phyloP scores from a whole-genome alignment of 2,797 vertebrate species.

The Kryptopterus vitreolus region DNA sequence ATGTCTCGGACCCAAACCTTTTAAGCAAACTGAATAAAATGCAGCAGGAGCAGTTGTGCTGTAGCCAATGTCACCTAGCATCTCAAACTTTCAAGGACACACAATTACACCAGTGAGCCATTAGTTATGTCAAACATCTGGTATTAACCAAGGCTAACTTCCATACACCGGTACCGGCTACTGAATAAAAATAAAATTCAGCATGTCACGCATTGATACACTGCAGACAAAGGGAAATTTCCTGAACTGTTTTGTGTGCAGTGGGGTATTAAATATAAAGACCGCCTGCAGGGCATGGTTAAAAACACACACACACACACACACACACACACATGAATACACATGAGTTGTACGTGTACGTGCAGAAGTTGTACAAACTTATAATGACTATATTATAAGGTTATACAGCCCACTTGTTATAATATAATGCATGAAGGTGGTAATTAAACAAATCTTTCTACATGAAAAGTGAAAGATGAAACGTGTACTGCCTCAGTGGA shows the following conservation, averaged over 20 bases:
- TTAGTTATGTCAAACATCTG: slow-evolving; percentile 47
- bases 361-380: not conserved
- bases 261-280: slow-evolving; percentile 2
- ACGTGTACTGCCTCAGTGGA: not conserved
- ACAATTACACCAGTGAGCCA: slow-evolving; percentile 34
- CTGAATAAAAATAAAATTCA: not conserved
- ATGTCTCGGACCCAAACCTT: not conserved
- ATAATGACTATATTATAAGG: not conserved
- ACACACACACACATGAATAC: not conserved
- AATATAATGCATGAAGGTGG: too few species aligned
- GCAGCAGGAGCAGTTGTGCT: not conserved
- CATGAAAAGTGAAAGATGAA: not conserved
- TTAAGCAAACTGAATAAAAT: not conserved
- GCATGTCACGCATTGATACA: slow-evolving; percentile 2
- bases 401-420: not conserved
- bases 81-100: slow-evolving; percentile 42
- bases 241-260: not conserved
- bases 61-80: not conserved
- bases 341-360: not conserved
- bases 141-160: slow-evolving; percentile 49
- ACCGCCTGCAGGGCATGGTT: not conserved
- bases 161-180: slow-evolving; percentile 21
- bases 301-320: not conserved
- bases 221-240: slow-evolving; percentile 6
- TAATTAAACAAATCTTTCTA: not conserved